Evolutionary conservation across 2,113 vertebrate species (phyloP).

Genomic region (Gnathonemus longibarbis): DNA sequence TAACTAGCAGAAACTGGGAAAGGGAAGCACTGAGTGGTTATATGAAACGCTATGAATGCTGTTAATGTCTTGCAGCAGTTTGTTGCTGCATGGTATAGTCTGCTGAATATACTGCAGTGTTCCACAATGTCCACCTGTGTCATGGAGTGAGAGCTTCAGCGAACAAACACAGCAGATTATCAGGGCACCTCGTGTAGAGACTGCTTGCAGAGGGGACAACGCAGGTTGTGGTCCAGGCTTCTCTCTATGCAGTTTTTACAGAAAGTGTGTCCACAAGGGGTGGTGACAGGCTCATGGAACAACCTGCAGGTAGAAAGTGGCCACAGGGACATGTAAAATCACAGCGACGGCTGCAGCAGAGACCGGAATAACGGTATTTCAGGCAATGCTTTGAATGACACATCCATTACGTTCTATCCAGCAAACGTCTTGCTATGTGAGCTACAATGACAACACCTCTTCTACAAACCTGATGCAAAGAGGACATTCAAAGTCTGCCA

Average conservation of each 20-base stretch:
- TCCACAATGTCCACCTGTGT: neutral
- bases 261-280: conserved; percentile 85
- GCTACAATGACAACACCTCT: neutral
- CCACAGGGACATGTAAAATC: neutral
- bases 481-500: conserved; percentile 80
- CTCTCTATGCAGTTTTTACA: conserved; percentile 82
- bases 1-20: neutral
- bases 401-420: neutral
- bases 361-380: neutral
- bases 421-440: neutral
- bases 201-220: conserved; percentile 86
- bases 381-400: neutral
- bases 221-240: conserved; percentile 79
- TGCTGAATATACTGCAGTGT: neutral
- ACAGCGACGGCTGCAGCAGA: neutral
- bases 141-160: neutral
- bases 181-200: conserved; percentile 76
- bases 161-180: neutral
- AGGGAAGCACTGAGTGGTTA: neutral
- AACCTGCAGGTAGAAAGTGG: conserved; percentile 51
- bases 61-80: neutral
- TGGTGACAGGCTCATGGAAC: conserved; percentile 79
- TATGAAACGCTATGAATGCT: neutral
- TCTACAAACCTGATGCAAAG: conserved; percentile 77
- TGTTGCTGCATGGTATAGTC: neutral